A percentile compares a stretch with the other conserved stretches of the same genome.
Evolutionary conservation across 64 coral and sea anemone species (phyloP).

Genomic region (Montipora capricornis): DNA sequence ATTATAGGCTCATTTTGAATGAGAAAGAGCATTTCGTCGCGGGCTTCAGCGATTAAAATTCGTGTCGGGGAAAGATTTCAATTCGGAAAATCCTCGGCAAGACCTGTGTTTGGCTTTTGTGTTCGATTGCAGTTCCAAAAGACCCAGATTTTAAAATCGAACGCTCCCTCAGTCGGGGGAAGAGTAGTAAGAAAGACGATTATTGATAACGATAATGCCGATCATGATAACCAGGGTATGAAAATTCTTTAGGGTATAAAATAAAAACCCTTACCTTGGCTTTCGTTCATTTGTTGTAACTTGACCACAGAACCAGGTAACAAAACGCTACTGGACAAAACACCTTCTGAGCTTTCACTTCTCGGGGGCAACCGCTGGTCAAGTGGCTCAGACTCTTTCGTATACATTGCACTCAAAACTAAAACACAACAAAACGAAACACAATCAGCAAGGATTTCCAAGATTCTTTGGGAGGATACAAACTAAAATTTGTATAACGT

Average conservation of each 20-base stretch:
- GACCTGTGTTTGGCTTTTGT: too few relatives aligned
- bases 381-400: background rate
- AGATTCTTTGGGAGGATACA: background rate
- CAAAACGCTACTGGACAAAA: background rate
- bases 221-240: too few relatives aligned
- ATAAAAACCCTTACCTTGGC: slow-evolving; percentile 3
- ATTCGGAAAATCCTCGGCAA: too few relatives aligned
- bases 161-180: too few relatives aligned
- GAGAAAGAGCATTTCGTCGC: too few relatives aligned
- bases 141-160: too few relatives aligned
- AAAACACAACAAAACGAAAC: background rate
- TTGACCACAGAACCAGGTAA: slow-evolving; percentile 43
- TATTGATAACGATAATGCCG: too few relatives aligned
- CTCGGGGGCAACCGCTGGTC: slow-evolving; percentile 11
- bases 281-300: background rate
- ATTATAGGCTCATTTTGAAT: too few relatives aligned
- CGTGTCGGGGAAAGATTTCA: too few relatives aligned
- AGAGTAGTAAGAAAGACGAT: too few relatives aligned
- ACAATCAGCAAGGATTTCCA: background rate
- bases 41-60: too few relatives aligned
- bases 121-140: too few relatives aligned
- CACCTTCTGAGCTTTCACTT: background rate
- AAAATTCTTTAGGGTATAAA: background rate
- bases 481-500: background rate
- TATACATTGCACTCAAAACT: slow-evolving; percentile 34